A percentile compares a stretch with the other conserved stretches of the same genome.
Evolutionary conservation across 1,140 invertebrate species (phyloP).

Genomic region (Coptotermes formosanus): DNA sequence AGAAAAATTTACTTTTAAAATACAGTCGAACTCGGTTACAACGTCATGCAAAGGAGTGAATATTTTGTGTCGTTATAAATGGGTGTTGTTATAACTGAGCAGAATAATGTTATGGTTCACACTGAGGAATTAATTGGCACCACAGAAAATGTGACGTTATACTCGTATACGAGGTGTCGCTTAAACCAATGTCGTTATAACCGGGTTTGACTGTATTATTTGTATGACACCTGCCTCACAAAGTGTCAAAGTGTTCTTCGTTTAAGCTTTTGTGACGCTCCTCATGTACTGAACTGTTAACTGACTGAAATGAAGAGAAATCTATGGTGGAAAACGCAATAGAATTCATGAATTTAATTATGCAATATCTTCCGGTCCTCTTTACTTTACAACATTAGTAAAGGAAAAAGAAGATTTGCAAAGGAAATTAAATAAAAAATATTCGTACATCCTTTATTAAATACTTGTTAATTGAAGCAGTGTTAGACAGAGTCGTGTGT

Average conservation of each 20-base stretch:
- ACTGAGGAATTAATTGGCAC: too few relatives aligned
- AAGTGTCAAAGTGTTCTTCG: neutral
- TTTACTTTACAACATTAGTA: neutral
- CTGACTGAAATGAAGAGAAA: neutral
- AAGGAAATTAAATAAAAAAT: neutral
- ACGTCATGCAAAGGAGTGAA: too few relatives aligned
- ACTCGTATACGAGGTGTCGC: too few relatives aligned
- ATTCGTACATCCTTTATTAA: neutral
- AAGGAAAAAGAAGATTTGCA: neutral
- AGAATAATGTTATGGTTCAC: too few relatives aligned
- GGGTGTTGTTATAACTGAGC: too few relatives aligned
- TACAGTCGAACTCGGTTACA: too few relatives aligned
- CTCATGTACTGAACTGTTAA: neutral
- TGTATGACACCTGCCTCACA: too few relatives aligned
- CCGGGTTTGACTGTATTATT: too few relatives aligned
- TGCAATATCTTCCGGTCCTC: neutral
- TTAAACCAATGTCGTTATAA: too few relatives aligned
- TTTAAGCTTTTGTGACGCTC: neutral
- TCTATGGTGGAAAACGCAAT: neutral
- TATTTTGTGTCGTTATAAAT: too few relatives aligned
- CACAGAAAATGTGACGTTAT: too few relatives aligned
- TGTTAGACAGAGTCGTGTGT: neutral
- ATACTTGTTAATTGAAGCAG: neutral
- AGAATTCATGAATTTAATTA: neutral
- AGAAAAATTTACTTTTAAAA: too few relatives aligned